Evolutionary conservation across 2,797 vertebrate genomes (phyloP), one percentile per base, ranked within the genome.

Genomic region (Sternotherus odoratus): DNA sequence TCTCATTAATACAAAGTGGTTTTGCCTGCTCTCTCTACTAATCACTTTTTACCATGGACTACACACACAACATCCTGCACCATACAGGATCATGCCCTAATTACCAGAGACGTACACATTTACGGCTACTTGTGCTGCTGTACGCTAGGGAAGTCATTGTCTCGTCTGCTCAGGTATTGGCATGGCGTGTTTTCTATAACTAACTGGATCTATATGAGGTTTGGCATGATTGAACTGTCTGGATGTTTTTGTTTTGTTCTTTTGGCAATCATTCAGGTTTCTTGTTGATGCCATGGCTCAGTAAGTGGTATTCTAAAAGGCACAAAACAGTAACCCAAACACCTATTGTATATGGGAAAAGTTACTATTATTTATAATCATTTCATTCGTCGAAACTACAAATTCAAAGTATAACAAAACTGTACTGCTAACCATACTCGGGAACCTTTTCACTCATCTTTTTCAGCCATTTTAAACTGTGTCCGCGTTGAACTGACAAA

Each of bases 291-390:
- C 93, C 84, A 77, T 84, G 93, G 48, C 89, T 82, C 88, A 89
- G 91, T 87, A 81, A 33, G 6, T 49, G 66, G 80, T 81, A 75
- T 88, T 95, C 86, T 93, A 79, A 94, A 84, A 92, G 56, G 80
- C 77, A 83, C 94, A 94, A 26, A 43, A 96, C 82, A 88, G 88
- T 94, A 86, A 84, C 80, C 43, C 23, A 83, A 86, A 78, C 83
- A 60, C 46, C 79, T 85, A n/a, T 84, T 89, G 1, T 88, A 72
- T 63, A 33, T 48, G 63, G 78, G 88, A 88, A 96, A 91, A 94
- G 82, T 80, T 95, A 85, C 93, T 91, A 51, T 95, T 95, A 92
- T 94, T 95, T 94, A 86, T 48, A 74, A 66, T 96, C 56, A 79
- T 57, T 92, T 95, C 39, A 94, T 92, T 94, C 92, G 48, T 85